phyloP scores from a whole-genome alignment of 2,888 invertebrate genomes.

The Hypolimnas misippus region DNA sequence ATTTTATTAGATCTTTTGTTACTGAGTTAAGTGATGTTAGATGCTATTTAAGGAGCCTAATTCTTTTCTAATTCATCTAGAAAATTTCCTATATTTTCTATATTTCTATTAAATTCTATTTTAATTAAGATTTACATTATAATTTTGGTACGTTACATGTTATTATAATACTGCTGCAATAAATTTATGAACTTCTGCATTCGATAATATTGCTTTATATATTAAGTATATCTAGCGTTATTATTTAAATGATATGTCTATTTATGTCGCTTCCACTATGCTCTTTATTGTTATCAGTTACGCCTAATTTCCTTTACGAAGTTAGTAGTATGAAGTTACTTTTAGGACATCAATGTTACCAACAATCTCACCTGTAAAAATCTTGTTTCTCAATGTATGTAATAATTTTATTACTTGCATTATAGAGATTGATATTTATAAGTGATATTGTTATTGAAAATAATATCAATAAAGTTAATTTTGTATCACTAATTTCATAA shows the following conservation, averaged over 20 bases:
- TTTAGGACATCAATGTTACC: too few relatives aligned
- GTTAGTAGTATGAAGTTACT: too few relatives aligned
- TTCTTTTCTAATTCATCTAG: not conserved
- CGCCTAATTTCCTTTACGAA: too few relatives aligned
- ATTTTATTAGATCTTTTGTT: not conserved
- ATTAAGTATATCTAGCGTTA: not conserved
- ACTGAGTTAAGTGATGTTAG: not conserved
- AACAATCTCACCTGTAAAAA: too few relatives aligned
- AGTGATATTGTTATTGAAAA: too few relatives aligned
- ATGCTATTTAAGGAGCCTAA: not conserved
- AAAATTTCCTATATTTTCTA: not conserved
- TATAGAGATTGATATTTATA: too few relatives aligned
- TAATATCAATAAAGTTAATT: too few relatives aligned
- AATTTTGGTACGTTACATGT: not conserved
- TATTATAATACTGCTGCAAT: too few relatives aligned
- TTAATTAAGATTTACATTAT: not conserved
- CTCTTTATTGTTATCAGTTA: slow-evolving; percentile 9
- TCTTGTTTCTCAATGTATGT: too few relatives aligned
- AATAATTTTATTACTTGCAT: too few relatives aligned
- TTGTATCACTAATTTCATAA: too few relatives aligned
- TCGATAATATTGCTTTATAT: not conserved
- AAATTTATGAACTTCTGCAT: too few relatives aligned
- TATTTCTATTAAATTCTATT: not conserved
- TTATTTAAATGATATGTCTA: slow-evolving; percentile 3
- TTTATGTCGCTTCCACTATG: slow-evolving; percentile 11